Percentiles rank a stretch among this genome's conserved stretches.
Evolutionary conservation across 2,888 invertebrate genomes (phyloP).

Genomic region (Drosophila robusta): DNA sequence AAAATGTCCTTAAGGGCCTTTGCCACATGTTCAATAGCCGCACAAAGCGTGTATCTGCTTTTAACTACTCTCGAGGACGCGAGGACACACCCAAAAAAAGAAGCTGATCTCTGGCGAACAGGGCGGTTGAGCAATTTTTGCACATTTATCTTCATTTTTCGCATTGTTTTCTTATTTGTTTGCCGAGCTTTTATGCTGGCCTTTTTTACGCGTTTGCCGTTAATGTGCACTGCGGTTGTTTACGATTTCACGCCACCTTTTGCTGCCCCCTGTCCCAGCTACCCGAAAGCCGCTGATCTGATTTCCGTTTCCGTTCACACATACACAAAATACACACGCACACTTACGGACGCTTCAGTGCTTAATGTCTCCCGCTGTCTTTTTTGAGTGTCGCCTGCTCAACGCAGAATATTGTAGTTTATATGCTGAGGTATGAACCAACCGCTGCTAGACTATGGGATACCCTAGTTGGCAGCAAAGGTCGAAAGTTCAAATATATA

Average conservation of each 20-base stretch:
- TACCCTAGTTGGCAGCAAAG: constrained; percentile 5
- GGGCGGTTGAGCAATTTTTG: constrained; percentile 58
- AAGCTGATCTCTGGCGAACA: constrained; percentile 18
- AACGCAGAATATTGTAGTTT: constrained; percentile 55
- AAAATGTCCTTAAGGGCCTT: constrained; percentile 16
- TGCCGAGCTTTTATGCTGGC: constrained; percentile 37
- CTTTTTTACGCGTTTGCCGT: constrained; percentile 38
- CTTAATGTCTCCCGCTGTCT: constrained; percentile 60
- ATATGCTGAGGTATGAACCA: not conserved
- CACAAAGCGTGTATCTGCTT: constrained; percentile 7
- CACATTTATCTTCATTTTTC: constrained; percentile 76
- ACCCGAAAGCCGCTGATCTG: constrained; percentile 41
- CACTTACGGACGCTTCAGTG: constrained; percentile 13
- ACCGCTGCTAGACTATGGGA: not conserved
- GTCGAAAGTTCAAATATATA: too few species aligned
- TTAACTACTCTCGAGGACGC: constrained; percentile 19
- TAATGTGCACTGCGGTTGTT: constrained; percentile 50
- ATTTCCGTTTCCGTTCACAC: constrained; percentile 54
- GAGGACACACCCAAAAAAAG: not conserved
- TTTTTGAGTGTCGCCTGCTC: constrained; percentile 43
- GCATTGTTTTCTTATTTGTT: constrained; percentile 55
- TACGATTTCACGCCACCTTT: constrained; percentile 44
- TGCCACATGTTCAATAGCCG: constrained; percentile 3
- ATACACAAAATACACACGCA: constrained; percentile 13
- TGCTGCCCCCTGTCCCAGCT: constrained; percentile 9